A percentile compares a stretch with the other conserved stretches of the same genome.
These are phyloP conservation scores for Manacus vitellinus DNA, from an alignment of 2,113 vertebrate genomes.

Conservation along the genomic window DNA sequence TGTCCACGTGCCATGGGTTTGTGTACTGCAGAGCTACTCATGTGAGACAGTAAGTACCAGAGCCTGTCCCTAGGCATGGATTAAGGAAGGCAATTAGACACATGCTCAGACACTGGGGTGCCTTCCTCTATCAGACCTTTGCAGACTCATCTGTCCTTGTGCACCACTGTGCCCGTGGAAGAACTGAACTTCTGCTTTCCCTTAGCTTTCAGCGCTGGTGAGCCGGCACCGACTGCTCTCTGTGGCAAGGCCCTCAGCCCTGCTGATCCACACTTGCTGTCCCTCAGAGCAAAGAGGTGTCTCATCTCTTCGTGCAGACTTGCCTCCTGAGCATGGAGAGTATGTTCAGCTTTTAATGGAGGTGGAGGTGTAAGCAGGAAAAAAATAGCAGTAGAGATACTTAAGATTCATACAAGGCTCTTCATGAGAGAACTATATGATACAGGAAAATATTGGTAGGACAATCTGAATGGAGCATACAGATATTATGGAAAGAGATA, in stretches of 20 bases:
- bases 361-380: not conserved
- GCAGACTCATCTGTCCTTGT: not conserved
- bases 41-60: not conserved
- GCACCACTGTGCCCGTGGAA: not conserved
- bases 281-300: not conserved
- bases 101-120: not conserved
- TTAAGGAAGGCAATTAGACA: not conserved
- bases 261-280: not conserved
- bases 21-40: not conserved
- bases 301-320: not conserved
- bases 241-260: not conserved
- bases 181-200: not conserved
- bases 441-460: not conserved
- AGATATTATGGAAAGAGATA: not conserved
- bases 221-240: not conserved
- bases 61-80: not conserved
- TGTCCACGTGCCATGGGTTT: accelerated
- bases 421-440: not conserved
- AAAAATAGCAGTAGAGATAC: not conserved
- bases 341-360: not conserved
- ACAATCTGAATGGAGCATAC: not conserved
- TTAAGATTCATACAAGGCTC: not conserved
- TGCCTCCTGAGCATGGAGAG: not conserved
- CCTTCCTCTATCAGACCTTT: not conserved
- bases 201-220: not conserved